Conservation (phyloP, 2,888 invertebrate species). For the Monoplex corrugatus region DNA sequence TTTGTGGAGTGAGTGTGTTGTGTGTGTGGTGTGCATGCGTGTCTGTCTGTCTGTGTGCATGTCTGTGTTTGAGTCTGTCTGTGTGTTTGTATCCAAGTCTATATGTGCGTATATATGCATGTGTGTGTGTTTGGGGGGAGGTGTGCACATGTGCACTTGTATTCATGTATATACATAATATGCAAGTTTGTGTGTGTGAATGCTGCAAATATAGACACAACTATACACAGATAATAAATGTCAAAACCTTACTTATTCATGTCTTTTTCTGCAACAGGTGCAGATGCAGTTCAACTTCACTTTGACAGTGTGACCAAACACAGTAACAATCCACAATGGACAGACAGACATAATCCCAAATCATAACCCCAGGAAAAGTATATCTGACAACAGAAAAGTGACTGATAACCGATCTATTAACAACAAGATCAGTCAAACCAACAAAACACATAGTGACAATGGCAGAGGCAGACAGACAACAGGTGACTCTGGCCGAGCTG, state of each 20-base stretch:
- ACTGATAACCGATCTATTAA: not conserved
- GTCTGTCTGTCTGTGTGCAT: not conserved
- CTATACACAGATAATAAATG: too few relatives aligned
- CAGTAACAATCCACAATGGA: not conserved
- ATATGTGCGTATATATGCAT: too few relatives aligned
- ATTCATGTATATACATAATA: too few relatives aligned
- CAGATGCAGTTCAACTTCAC: not conserved
- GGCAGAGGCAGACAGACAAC: constrained; percentile 37
- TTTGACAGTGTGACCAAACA: not conserved
- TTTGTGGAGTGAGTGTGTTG: not conserved
- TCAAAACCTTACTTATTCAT: not conserved
- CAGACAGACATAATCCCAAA: not conserved
- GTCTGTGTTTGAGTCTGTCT: not conserved
- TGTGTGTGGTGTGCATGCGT: not conserved
- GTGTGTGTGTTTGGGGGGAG: too few relatives aligned
- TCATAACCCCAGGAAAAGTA: not conserved
- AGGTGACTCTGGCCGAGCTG: constrained; percentile 69
- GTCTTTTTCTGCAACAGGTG: not conserved
- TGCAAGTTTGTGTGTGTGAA: not conserved
- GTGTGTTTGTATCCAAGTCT: not conserved
- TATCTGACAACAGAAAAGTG: not conserved
- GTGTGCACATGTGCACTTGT: too few relatives aligned
- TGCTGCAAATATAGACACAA: not conserved
- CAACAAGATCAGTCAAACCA: not conserved
- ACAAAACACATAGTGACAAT: not conserved